Base-by-base conservation (phyloP, 2,888 invertebrate genomes). In the Hyposoter didymator region DNA sequence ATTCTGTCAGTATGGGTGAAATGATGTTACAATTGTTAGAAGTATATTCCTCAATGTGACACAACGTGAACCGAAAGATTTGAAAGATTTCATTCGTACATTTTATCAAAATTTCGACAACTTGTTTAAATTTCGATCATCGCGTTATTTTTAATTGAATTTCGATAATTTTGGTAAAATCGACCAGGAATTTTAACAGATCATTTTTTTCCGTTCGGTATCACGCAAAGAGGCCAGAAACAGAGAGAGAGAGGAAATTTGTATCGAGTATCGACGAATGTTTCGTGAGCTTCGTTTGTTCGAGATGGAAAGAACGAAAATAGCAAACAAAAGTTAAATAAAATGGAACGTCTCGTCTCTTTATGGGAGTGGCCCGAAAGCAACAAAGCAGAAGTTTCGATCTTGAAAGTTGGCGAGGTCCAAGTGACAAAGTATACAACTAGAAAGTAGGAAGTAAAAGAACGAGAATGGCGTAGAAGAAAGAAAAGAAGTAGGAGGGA, bases 351-450 rank as follows among this genome's bases (percentile, higher is more conserved):
- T 28, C 17, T 45, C 28, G 19, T 47, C 35, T 28, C 14, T 69
- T 59, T 59, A 28, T 28, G 22, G 55, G 14, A 28, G 28, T 28
- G 14, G 55, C 55, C 12, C 12, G 12, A 72, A 62, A 39, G 47
- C 32, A 43, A 35, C n/a, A 28, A 67, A 47, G 49, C 49, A 67
- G 22, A 39, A 43, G 32, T 55, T 75, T 52, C 47, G 78, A 84
- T 74, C 62, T 66, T 59, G 73, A 32, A n/a, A 32, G 35, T 59
- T 19, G 19, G 19, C 22, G 62, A 19, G 14, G 22, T 6, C 3
- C 66, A 62, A 67, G 17, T 55, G 43, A 49, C 22, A 59, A 59
- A 59, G 55, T 47, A 52, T 45, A 55, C 45, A 28, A 45, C 28
- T 47, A 7, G 7, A 28, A 49, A 55, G 22, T 17, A 59, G 7